phyloP scores from a whole-genome alignment of 2,888 invertebrate genomes.

The Timema podura region DNA sequence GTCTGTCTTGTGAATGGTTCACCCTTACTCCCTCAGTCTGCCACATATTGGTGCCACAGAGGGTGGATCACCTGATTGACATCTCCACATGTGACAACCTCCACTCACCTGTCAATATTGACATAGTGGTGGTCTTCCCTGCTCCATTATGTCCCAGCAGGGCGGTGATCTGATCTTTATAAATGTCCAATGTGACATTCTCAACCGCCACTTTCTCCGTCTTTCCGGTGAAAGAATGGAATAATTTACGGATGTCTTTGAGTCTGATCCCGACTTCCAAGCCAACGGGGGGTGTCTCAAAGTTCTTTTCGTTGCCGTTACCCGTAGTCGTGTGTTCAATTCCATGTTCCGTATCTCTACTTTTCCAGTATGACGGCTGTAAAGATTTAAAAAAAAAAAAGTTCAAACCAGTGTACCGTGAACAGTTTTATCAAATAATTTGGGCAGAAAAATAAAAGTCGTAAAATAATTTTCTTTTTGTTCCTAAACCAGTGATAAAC shows the following conservation, averaged over 20 bases:
- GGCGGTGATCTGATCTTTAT: conserved; percentile 79
- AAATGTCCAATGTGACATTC: conserved; percentile 68
- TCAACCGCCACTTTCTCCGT: conserved; percentile 57
- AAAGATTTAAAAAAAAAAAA: background rate
- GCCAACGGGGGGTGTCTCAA: conserved; percentile 40
- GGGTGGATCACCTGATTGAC: too few species aligned
- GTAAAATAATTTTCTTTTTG: too few species aligned
- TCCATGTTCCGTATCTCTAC: background rate
- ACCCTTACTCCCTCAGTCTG: too few species aligned
- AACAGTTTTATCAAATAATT: too few species aligned
- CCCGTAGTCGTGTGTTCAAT: background rate
- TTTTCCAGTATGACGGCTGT: conserved; percentile 22
- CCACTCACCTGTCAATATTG: conserved; percentile 60
- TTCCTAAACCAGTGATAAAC: too few species aligned
- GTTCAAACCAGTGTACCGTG: too few species aligned
- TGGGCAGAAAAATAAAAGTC: too few species aligned
- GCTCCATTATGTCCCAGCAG: conserved; percentile 86
- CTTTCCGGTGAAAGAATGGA: conserved; percentile 6
- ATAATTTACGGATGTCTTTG: conserved; percentile 38
- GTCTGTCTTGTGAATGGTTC: too few species aligned
- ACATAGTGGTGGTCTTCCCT: conserved; percentile 77
- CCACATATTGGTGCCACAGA: too few species aligned
- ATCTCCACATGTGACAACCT: too few species aligned
- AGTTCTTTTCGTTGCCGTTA: conserved; percentile 30
- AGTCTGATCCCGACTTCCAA: conserved; percentile 44